Base-by-base conservation (phyloP, 2,113 vertebrate species). In the Lophius piscatorius region DNA sequence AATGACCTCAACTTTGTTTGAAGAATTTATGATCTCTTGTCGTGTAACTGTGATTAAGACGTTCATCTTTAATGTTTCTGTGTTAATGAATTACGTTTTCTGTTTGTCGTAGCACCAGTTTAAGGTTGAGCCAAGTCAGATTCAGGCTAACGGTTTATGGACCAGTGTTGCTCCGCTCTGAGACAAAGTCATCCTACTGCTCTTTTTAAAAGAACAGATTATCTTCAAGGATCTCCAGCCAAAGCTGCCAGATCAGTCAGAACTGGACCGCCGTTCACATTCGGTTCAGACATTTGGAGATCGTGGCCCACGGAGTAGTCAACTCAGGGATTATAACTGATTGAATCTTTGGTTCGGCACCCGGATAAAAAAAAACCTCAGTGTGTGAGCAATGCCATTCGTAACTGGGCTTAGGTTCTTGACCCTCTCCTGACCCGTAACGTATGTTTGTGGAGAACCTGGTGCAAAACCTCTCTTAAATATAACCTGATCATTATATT, bases 11-110 rank as follows among this genome's bases (percentile, higher is more conserved):
- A 35, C 52, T 12, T 26, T 20, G 20, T 4, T 29, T 18, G 47
- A 51, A 59, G 23, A 62, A 39, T 26, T 51, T 14, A 62, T 24
- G 20, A 44, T 57, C 48, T 50, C 9, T 35, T 28, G 38, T 50
- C 62, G 26, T 61, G 42, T 51, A 68, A 71, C 31, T 70, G 42
- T 64, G 11, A 58, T 59, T 50, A 74, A 8, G 10, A 2, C 24
- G 24, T 62, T 50, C n/a, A 14, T 14, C 17, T 17, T 13, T 13
- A 38, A 16, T 4, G 23, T 11, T 23, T 28, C 3, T 0, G 1
- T 4, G 18, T 42, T 12, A n/a, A n/a, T n/a, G n/a, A n/a, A n/a
- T n/a, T n/a, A n/a, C n/a, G n/a, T 56, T 34, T 6, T 45, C 23
- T 11, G 40, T 5, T 21, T 22, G n/a, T 5, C 13, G 1, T 26